Base-by-base conservation (phyloP, 1,140 invertebrate genomes). In the Potamilus streckersoni region DNA sequence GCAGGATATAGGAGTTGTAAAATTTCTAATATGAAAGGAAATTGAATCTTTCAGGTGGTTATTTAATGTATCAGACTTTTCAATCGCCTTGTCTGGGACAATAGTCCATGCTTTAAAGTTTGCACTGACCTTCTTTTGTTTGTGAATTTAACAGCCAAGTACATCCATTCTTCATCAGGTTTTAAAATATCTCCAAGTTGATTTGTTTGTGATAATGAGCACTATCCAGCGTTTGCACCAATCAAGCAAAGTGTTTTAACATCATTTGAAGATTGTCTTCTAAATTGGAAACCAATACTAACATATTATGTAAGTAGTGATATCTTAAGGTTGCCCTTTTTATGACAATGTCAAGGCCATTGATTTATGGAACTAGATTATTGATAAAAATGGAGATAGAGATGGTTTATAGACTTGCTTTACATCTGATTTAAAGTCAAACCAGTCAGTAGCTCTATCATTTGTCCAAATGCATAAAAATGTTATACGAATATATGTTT, bases 331-430 rank as follows among this genome's bases (percentile, higher is more conserved):
- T 63, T 65, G 27, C 31, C 38, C 72, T 16, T 1, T 49, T 12
- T 6, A 79, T 23, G 27, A 69, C 78, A 67, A 68, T 20, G 38
- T 69, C 66, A 64, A 76, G 56, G 17, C 16, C 56, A 56, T 68
- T 76, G 4, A 79, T 71, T 15, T 76, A 16, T 15, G 5, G 16
- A 0, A 59, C 78, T 27, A 80, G 49, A 19, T 82, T 78, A 49
- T 80, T 78, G 3, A 76, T 69, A 49, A 75, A 80, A 12, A 80
- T 20, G 5, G 74, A 56, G 60, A 80, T 73, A 70, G 8, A 11
- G 74, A 81, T 31, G 78, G 62, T 60, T 74, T 73, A 66, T 70
- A 73, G 20, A 75, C 80, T 63, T 82, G 79, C 64, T 65, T 76
- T 6, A 80, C 74, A 16, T 71, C 77, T 0, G 70, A 58, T n/a